Evolutionary conservation across 2,797 vertebrate species (phyloP).

Genomic region (Chelonia mydas): DNA sequence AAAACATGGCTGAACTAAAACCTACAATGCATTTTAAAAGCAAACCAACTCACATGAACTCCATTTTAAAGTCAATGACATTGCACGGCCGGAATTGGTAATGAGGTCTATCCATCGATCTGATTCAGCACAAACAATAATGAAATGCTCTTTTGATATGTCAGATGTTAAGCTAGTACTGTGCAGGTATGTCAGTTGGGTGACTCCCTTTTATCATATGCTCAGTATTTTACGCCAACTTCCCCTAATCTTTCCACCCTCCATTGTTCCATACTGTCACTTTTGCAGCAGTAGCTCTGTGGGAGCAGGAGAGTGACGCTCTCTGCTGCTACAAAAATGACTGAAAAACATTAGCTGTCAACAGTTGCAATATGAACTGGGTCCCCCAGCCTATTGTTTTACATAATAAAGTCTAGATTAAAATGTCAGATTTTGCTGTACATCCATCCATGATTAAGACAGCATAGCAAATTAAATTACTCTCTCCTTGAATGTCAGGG

Average conservation of each 20-base stretch:
- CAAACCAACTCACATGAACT: neutral
- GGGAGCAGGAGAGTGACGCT: neutral
- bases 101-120: neutral
- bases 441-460: neutral
- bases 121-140: neutral
- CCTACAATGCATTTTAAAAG: neutral
- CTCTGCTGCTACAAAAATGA: neutral
- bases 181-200: neutral
- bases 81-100: neutral
- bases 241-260: neutral
- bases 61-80: neutral
- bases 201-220: neutral
- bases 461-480: constrained; percentile 28
- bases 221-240: neutral
- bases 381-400: neutral
- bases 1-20: neutral
- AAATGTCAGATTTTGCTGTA: constrained; percentile 31
- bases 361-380: neutral
- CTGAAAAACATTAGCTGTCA: neutral
- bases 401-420: neutral
- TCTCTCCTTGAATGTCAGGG: constrained; percentile 19
- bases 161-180: neutral
- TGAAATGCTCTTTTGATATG: neutral
- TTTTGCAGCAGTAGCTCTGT: neutral
- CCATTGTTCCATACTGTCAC: neutral